Evolutionary conservation across 2,888 invertebrate genomes (phyloP).

Genomic region (Drosophila engyochracea): DNA sequence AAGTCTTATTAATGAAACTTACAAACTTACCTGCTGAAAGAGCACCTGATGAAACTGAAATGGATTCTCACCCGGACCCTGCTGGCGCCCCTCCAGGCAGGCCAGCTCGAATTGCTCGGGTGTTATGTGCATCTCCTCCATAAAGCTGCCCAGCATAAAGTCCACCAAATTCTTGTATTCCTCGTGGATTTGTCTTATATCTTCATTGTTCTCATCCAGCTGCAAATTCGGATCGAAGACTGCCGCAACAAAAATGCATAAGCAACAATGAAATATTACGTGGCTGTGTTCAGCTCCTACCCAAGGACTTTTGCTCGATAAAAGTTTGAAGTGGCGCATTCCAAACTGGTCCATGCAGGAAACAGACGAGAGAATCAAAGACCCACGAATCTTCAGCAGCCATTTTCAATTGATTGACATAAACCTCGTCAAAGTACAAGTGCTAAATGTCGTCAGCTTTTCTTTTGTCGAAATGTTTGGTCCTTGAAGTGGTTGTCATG

Average conservation of each 20-base stretch:
- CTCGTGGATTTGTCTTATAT: conserved; percentile 92
- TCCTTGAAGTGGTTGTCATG: conserved; percentile 59
- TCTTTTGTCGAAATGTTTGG: conserved; percentile 55
- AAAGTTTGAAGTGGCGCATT: conserved; percentile 95
- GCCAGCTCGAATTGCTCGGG: conserved; percentile 95
- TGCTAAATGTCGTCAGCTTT: conserved; percentile 45
- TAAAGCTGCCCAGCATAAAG: conserved; percentile 94
- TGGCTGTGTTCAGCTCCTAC: conserved; percentile 85
- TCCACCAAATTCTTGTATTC: conserved; percentile 97
- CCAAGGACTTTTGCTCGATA: conserved; percentile 96
- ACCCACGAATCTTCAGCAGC: conserved; percentile 93
- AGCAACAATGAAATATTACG: conserved; percentile 9
- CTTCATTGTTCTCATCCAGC: conserved; percentile 88
- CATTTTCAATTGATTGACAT: conserved; percentile 67
- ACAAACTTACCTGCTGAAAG: conserved; percentile 86
- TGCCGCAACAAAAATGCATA: conserved; percentile 80
- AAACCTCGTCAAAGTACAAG: background rate
- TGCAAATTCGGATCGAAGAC: conserved; percentile 93
- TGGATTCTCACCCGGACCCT: conserved; percentile 85
- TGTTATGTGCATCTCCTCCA: conserved; percentile 96
- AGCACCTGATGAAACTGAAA: conserved; percentile 88
- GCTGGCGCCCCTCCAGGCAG: conserved; percentile 86
- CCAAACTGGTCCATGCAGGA: conserved; percentile 96
- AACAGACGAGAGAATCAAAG: conserved; percentile 95
- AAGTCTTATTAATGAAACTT: background rate